Evolutionary conservation across 23 tunicate species (phyloP), one percentile per base, ranked within the genome.

Genomic region (Halocynthia roretzi): DNA sequence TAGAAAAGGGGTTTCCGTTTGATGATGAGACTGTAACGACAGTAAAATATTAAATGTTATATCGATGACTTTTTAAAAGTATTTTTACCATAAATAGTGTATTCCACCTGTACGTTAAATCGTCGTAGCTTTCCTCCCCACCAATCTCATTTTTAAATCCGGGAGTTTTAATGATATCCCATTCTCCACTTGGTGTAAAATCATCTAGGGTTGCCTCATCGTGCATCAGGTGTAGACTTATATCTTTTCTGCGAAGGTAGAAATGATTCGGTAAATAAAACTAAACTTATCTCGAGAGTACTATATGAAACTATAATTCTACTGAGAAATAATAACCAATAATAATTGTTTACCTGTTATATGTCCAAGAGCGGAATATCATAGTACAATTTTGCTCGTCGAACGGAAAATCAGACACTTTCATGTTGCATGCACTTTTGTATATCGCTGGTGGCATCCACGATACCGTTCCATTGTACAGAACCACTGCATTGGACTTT

Each of bases 381-480:
- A 96, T 96, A 15, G 83, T 54, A 70, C 99, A 96, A 72, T 89
- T 84, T 60, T 96, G 99, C 6, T 69, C 69, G 76, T 96, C 99
- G 67, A 96, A 96, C 18, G 99, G 99, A 57, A 96, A 96, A 50
- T 82, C 79, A 19, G 75, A 51, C 12, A 96, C 99, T 85, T 91
- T 72, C 11, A 96, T 89, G 51, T 87, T 82, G 83, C 99, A 96
- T 20, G 93, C 81, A 67, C 88, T 82, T 53, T 82, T 91, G 75
- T 85, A 96, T 4, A 96, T 84, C 54, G 99, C 99, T 9, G 96
- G 99, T 22, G 99, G 99, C 83, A 80, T 89, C 99, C 99, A 96
- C 15, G 91, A 68, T 48, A 96, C 99, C 2, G 81, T 23, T 5
- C 99, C 99, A 31, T 80, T 82, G 85, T 70, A 10, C 10, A 65